Conservation (phyloP, 2,113 vertebrate species). For the Clarias macrocephalus region DNA sequence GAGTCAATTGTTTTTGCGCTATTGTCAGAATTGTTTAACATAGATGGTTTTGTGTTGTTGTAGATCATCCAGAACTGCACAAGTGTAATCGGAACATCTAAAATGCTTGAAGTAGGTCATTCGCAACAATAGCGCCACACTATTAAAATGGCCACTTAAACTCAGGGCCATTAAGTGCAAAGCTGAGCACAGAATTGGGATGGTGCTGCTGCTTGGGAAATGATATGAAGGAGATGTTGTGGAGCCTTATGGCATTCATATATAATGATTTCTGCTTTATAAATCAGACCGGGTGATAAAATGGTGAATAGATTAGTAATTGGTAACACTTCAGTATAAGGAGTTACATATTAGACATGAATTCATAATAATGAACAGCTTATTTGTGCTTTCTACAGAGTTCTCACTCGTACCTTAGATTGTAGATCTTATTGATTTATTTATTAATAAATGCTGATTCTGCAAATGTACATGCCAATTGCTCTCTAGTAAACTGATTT, state of each 20-base stretch:
- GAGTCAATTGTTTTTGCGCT: constrained; percentile 36
- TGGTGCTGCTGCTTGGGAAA: constrained; percentile 45
- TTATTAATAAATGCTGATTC: neutral
- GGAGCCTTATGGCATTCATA: neutral
- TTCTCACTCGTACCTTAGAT: neutral
- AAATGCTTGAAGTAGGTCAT: constrained; percentile 1
- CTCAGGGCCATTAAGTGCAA: constrained; percentile 28
- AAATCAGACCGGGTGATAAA: neutral
- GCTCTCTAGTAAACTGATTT: neutral
- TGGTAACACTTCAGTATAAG: neutral
- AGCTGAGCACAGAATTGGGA: constrained; percentile 32
- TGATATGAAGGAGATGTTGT: constrained; percentile 44
- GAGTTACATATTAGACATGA: neutral
- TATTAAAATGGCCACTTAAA: constrained; percentile 34
- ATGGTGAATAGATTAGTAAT: too few species aligned
- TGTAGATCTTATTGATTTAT: neutral
- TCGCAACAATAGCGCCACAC: constrained; percentile 53
- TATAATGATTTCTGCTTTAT: neutral
- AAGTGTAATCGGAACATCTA: neutral
- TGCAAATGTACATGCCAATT: neutral
- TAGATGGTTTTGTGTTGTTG: neutral
- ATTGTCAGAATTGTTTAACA: constrained; percentile 48
- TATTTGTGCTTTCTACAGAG: neutral
- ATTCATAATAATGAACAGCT: neutral
- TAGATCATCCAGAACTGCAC: neutral